phyloP scores from a whole-genome alignment of 2,113 vertebrate genomes.

The Isichthys henryi region DNA sequence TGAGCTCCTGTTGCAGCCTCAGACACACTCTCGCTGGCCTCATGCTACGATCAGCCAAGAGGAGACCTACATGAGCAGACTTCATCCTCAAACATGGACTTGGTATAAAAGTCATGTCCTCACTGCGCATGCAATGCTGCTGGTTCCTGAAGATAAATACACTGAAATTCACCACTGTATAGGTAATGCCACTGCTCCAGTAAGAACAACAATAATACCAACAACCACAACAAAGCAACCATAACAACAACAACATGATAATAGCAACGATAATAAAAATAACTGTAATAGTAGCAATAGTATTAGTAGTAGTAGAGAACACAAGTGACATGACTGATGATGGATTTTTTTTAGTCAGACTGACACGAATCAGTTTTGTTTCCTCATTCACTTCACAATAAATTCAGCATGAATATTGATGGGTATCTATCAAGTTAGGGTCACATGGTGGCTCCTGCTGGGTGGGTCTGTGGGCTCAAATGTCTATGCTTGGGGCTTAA shows the following conservation, averaged over 20 bases:
- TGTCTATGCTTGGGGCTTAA: background rate
- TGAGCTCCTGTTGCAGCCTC: background rate
- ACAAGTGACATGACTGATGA: background rate
- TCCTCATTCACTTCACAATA: background rate
- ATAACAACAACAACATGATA: background rate
- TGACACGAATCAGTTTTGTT: background rate
- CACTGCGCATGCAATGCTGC: background rate
- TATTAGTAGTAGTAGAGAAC: background rate
- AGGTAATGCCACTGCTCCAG: background rate
- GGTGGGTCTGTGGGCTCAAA: background rate
- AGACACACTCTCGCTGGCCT: background rate
- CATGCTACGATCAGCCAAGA: background rate
- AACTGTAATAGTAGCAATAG: background rate
- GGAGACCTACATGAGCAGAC: background rate
- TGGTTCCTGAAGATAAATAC: background rate
- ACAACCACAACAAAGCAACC: background rate
- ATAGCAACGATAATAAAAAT: background rate
- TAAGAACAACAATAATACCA: background rate
- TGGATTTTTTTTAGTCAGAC: background rate
- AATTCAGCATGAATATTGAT: background rate
- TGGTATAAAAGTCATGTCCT: background rate
- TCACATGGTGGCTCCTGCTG: background rate
- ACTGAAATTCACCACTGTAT: background rate
- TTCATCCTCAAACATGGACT: background rate
- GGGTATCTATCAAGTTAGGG: background rate